Evolutionary conservation across 2,888 invertebrate genomes (phyloP).

Genomic region (Acanthococcus lagerstroemiae): DNA sequence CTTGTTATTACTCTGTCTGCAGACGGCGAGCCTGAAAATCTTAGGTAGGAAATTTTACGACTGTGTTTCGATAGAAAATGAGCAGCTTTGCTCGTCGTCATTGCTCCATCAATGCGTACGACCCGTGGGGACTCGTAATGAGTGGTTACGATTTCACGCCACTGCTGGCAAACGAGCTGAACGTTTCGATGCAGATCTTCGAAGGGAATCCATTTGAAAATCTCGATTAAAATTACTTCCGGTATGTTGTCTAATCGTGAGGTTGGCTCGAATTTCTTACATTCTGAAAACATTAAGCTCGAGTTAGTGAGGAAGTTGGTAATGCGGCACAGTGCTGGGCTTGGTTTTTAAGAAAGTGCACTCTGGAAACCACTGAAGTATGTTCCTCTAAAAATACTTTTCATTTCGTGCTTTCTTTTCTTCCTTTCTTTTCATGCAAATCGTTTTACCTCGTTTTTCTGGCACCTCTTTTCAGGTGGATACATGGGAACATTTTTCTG

Average conservation of each 20-base stretch:
- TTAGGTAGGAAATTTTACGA: neutral
- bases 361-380: too few relatives aligned
- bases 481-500: too few relatives aligned
- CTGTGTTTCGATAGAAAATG: neutral
- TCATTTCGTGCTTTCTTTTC: too few relatives aligned
- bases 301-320: neutral
- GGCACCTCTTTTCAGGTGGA: too few relatives aligned
- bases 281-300: neutral
- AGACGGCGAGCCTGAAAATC: neutral
- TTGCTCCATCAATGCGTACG: neutral
- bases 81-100: neutral
- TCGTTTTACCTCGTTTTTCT: too few relatives aligned
- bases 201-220: conserved; percentile 16
- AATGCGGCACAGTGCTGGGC: too few relatives aligned
- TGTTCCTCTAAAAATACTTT: too few relatives aligned
- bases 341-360: too few relatives aligned
- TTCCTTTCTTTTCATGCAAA: too few relatives aligned
- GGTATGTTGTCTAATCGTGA: neutral
- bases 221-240: neutral
- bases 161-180: neutral
- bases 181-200: neutral
- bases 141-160: neutral
- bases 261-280: neutral
- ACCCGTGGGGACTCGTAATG: neutral
- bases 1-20: too few relatives aligned